Percentiles rank a stretch among this genome's conserved stretches.
phyloP scores from a whole-genome alignment of 2,797 vertebrate genomes.

The Chloroceryle inda region DNA sequence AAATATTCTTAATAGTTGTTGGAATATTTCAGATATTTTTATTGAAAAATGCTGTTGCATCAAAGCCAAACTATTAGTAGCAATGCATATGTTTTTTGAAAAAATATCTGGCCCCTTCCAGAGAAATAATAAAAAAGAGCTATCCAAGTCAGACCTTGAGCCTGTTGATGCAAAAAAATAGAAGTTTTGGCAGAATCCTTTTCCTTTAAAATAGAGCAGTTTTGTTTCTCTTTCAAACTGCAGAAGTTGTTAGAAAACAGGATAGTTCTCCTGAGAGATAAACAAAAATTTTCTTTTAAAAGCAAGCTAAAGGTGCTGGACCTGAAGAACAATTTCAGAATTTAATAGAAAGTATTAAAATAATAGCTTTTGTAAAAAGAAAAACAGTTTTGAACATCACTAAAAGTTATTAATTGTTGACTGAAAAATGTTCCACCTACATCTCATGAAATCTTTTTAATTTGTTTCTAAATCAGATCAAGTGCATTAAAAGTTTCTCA shows the following conservation, averaged over 20 bases:
- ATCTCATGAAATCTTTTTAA: neutral
- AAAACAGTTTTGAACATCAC: neutral
- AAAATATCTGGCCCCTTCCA: constrained; percentile 36
- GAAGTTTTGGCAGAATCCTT: neutral
- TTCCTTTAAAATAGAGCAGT: neutral
- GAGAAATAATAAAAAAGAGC: constrained; percentile 45
- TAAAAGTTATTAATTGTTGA: neutral
- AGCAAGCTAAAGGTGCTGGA: neutral
- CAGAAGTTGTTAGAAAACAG: neutral
- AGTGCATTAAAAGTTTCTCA: neutral
- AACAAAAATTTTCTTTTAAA: neutral
- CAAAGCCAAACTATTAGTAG: constrained; percentile 63
- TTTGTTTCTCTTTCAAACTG: constrained; percentile 8
- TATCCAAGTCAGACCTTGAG: constrained; percentile 42
- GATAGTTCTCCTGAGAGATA: neutral
- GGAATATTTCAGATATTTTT: constrained; percentile 71
- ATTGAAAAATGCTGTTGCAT: constrained; percentile 67
- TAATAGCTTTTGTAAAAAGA: neutral
- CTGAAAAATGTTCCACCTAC: neutral
- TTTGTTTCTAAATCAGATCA: neutral
- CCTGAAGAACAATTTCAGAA: neutral
- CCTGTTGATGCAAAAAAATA: neutral
- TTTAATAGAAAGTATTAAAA: neutral
- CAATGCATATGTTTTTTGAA: constrained; percentile 49
- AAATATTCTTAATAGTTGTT: constrained; percentile 61